Percentiles rank a stretch among this genome's conserved stretches.
Evolutionary conservation across 92 coral and sea anemone genomes (phyloP).

Genomic region (Siderastrea siderea): DNA sequence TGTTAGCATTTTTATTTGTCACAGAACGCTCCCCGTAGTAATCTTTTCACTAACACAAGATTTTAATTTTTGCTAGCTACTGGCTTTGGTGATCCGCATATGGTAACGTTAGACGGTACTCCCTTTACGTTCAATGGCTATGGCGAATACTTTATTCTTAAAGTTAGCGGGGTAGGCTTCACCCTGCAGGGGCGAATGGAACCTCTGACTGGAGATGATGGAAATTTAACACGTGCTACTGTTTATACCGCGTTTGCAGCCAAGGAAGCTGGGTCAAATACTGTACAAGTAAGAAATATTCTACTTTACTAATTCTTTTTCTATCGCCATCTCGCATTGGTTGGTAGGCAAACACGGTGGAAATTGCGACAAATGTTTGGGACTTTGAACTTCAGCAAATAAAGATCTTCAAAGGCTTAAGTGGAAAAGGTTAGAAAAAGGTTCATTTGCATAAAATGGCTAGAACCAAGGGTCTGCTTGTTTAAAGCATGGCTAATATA

Average conservation of each 20-base stretch:
- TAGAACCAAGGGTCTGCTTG: too few relatives aligned
- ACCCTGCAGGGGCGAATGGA: slow-evolving; percentile 91
- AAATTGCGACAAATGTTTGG: too few relatives aligned
- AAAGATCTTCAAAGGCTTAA: too few relatives aligned
- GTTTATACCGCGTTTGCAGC: slow-evolving; percentile 83
- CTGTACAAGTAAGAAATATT: slow-evolving; percentile 69
- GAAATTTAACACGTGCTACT: slow-evolving; percentile 68
- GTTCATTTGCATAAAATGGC: too few relatives aligned
- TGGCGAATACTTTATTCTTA: slow-evolving; percentile 84
- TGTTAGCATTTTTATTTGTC: too few relatives aligned
- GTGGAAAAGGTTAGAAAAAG: too few relatives aligned
- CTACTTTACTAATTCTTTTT: too few relatives aligned
- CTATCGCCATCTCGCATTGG: too few relatives aligned
- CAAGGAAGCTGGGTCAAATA: slow-evolving; percentile 73
- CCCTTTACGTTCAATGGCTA: slow-evolving; percentile 91
- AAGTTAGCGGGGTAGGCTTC: slow-evolving; percentile 66
- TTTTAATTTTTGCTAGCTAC: slow-evolving; percentile 62
- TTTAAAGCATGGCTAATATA: too few relatives aligned
- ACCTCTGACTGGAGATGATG: slow-evolving; percentile 62
- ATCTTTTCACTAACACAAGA: not conserved
- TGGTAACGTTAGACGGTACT: slow-evolving; percentile 92
- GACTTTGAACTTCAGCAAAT: too few relatives aligned
- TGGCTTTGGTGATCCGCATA: slow-evolving; percentile 94
- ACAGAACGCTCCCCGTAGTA: too few relatives aligned
- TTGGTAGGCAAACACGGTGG: too few relatives aligned